Evolutionary conservation across 2,113 vertebrate species (phyloP).

Genomic region (Trogon melanurus): DNA sequence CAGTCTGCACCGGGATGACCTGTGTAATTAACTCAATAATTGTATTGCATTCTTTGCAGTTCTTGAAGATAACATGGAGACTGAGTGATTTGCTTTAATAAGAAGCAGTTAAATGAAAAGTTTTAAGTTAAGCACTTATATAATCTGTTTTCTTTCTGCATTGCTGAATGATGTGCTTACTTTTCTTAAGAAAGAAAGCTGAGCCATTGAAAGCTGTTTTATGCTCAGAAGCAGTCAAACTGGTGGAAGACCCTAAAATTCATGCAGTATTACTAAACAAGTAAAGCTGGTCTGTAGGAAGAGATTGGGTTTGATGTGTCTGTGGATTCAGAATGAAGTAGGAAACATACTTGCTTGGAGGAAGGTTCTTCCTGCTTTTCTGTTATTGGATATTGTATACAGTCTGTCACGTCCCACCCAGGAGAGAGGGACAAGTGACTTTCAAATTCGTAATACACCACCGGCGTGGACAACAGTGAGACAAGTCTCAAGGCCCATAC

Average conservation of each 20-base stretch:
- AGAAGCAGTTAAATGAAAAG: background rate
- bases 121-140: background rate
- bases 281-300: background rate
- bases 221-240: background rate
- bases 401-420: too few relatives aligned
- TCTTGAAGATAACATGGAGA: background rate
- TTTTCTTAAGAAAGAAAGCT: background rate
- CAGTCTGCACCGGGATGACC: background rate
- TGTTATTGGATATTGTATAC: background rate
- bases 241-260: background rate
- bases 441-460: too few relatives aligned
- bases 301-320: accelerated
- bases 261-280: background rate
- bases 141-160: background rate
- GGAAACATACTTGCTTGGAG: background rate
- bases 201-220: background rate
- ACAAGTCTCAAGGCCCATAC: too few relatives aligned
- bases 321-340: background rate
- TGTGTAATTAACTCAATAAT: background rate
- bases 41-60: background rate
- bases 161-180: background rate
- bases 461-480: too few relatives aligned
- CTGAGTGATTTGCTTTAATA: background rate
- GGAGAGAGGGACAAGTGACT: too few relatives aligned
- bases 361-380: background rate